Percentiles rank a stretch among this genome's conserved stretches.
phyloP scores from a whole-genome alignment of 2,797 vertebrate genomes.

The Rhinatrema bivittatum region DNA sequence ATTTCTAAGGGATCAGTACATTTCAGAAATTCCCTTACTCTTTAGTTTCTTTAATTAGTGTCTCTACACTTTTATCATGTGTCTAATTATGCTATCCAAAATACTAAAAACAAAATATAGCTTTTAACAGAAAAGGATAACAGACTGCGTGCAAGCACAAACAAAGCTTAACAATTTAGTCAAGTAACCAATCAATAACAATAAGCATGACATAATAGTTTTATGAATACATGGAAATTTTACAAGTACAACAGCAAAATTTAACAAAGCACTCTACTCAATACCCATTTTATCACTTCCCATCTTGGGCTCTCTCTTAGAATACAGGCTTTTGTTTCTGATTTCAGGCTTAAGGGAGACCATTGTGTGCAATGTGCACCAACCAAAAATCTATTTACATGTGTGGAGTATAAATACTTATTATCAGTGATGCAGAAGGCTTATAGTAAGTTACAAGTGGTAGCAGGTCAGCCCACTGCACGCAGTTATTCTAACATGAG shows the following conservation, averaged over 20 bases:
- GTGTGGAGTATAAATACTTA: constrained; percentile 42
- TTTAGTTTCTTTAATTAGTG: too few relatives aligned
- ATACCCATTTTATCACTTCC: constrained; percentile 90
- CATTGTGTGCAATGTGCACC: constrained; percentile 59
- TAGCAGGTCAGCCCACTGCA: too few relatives aligned
- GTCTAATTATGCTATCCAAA: too few relatives aligned
- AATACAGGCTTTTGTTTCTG: constrained; percentile 75
- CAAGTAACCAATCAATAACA: constrained; percentile 43
- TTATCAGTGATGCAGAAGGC: constrained; percentile 29
- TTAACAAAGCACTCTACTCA: constrained; percentile 69
- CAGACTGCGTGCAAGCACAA: constrained; percentile 20
- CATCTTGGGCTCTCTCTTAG: constrained; percentile 67
- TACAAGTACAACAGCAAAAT: constrained; percentile 55
- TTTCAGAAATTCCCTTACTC: too few relatives aligned
- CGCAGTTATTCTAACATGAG: too few relatives aligned
- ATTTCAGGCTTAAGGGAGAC: constrained; percentile 63
- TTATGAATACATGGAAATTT: constrained; percentile 74
- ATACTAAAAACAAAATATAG: too few relatives aligned
- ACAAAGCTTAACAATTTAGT: constrained; percentile 42
- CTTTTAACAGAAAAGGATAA: too few relatives aligned
- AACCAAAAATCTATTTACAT: constrained; percentile 58
- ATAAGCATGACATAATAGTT: constrained; percentile 69
- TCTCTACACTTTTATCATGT: too few relatives aligned
- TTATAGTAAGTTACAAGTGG: constrained; percentile 24
- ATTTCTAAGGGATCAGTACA: too few relatives aligned